Conservation (phyloP, 2,113 vertebrate species). For the Nettapus auritus region DNA sequence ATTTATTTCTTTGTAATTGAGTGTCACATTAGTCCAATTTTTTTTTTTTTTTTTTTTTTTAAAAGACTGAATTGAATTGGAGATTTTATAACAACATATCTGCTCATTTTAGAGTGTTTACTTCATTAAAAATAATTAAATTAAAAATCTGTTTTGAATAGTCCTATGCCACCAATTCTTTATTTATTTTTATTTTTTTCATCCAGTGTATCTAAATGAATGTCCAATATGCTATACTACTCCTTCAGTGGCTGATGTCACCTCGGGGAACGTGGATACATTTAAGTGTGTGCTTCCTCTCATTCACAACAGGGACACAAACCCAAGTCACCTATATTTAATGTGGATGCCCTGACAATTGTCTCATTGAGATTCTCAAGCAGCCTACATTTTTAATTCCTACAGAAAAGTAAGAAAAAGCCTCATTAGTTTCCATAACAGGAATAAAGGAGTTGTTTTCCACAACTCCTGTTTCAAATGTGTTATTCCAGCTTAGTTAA, state of each 20-base stretch:
- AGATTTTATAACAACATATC: not conserved
- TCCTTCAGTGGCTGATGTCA: not conserved
- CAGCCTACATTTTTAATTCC: not conserved
- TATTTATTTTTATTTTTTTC: not conserved
- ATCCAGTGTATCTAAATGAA: not conserved
- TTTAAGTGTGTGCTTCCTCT: not conserved
- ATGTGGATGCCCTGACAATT: not conserved
- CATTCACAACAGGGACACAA: not conserved
- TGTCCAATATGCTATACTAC: not conserved
- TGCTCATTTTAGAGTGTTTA: not conserved
- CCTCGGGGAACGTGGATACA: not conserved
- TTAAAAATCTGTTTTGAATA: not conserved
- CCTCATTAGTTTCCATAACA: not conserved
- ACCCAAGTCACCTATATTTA: not conserved
- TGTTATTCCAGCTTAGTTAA: not conserved
- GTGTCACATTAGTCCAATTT: not conserved
- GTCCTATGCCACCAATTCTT: not conserved
- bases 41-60: not conserved
- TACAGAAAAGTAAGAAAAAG: not conserved
- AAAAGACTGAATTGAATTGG: not conserved
- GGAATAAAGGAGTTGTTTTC: too few species aligned
- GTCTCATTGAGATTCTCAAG: not conserved
- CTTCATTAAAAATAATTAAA: not conserved
- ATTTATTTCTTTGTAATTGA: not conserved
- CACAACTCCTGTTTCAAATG: not conserved